These are phyloP conservation scores for Cosmopolites sordidus DNA, from an alignment of 2,888 invertebrate genomes.

Conservation along the genomic window DNA sequence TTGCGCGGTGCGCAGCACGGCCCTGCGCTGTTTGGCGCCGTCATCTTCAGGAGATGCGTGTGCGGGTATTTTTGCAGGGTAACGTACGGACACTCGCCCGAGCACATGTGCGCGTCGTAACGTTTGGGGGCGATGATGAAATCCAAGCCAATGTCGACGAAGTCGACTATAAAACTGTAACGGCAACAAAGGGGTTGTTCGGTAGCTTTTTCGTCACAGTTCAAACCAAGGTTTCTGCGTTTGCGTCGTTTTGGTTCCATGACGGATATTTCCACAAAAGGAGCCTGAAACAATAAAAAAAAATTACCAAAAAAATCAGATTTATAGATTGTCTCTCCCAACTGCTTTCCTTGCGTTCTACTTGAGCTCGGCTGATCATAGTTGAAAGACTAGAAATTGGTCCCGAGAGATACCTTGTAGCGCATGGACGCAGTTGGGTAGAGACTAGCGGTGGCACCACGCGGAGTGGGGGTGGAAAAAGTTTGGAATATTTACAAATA, in stretches of 20 bases:
- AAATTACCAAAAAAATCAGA: too few relatives aligned
- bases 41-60: conserved; percentile 81
- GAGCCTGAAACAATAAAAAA: conserved; percentile 49
- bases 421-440: too few relatives aligned
- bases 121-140: conserved; percentile 95
- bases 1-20: conserved; percentile 91
- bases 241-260: conserved; percentile 60
- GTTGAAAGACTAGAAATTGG: too few relatives aligned
- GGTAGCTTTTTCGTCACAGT: conserved; percentile 71
- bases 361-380: too few relatives aligned
- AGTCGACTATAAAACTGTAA: conserved; percentile 89
- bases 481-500: too few relatives aligned
- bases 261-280: conserved; percentile 58
- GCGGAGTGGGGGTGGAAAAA: too few relatives aligned
- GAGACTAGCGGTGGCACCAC: too few relatives aligned
- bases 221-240: conserved; percentile 74
- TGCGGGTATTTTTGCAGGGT: conserved; percentile 84
- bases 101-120: conserved; percentile 94
- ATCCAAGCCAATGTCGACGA: conserved; percentile 94
- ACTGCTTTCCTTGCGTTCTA: too few relatives aligned
- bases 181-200: conserved; percentile 91
- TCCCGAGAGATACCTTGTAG: too few relatives aligned
- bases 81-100: conserved; percentile 88
- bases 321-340: too few relatives aligned
- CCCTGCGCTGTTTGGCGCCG: conserved; percentile 70